phyloP scores from a whole-genome alignment of 2,797 vertebrate genomes.

The Brotula barbata region DNA sequence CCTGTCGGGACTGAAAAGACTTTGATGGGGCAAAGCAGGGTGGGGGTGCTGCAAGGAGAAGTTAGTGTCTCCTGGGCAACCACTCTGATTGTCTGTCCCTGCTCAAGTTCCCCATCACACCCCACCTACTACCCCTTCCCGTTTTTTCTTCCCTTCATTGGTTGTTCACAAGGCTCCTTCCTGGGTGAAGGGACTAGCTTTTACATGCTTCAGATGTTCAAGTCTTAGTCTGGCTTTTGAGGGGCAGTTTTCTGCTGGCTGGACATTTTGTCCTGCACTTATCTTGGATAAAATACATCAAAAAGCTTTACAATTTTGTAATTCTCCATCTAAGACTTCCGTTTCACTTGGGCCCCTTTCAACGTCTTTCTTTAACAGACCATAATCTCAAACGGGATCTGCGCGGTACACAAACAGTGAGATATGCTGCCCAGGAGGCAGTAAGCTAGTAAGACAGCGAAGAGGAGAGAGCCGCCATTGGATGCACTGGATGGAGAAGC shows the following conservation, averaged over 20 bases:
- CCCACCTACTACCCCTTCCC: constrained; percentile 74
- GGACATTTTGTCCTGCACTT: constrained; percentile 17
- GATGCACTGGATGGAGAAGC: constrained; percentile 53
- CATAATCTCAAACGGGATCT: constrained; percentile 52
- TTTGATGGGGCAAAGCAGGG: constrained; percentile 75
- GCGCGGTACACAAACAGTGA: neutral
- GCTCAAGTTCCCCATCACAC: constrained; percentile 73
- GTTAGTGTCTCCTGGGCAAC: constrained; percentile 84
- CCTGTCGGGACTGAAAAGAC: constrained; percentile 81
- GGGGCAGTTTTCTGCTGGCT: constrained; percentile 56
- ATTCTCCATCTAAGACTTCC: constrained; percentile 47
- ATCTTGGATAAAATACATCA: constrained; percentile 38
- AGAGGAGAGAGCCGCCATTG: constrained; percentile 52
- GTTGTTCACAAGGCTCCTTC: constrained; percentile 70
- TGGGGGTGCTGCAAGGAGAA: constrained; percentile 71
- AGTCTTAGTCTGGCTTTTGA: constrained; percentile 66
- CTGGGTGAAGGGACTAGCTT: constrained; percentile 65
- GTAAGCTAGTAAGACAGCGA: constrained; percentile 28
- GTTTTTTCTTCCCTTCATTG: constrained; percentile 69
- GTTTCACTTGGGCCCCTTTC: constrained; percentile 44
- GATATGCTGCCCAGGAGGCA: constrained; percentile 15
- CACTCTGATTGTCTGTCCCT: constrained; percentile 80
- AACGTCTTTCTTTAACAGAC: constrained; percentile 29
- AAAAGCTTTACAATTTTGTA: constrained; percentile 50
- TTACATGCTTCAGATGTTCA: constrained; percentile 47